A percentile compares a stretch with the other conserved stretches of the same genome.
These are phyloP conservation scores for Muschampia plurimacula DNA, from an alignment of 2,888 invertebrate species.

Conservation along the genomic window DNA sequence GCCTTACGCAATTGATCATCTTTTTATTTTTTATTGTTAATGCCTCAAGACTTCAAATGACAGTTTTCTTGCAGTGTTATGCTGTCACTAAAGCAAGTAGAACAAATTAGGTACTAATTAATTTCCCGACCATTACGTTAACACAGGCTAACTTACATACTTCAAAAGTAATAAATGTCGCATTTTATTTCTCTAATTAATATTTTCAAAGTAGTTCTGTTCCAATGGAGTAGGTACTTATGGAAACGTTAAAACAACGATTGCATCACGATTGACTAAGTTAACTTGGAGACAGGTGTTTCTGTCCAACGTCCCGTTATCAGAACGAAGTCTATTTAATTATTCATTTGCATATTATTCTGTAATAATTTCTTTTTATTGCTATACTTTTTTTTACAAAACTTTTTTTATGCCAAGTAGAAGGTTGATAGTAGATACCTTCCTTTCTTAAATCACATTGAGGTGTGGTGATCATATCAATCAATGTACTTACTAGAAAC, in stretches of 20 bases:
- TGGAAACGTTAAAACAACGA: neutral
- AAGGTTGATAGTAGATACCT: neutral
- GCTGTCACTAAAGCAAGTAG: neutral
- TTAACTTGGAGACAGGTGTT: constrained; percentile 33
- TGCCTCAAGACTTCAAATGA: too few species aligned
- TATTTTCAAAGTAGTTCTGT: neutral
- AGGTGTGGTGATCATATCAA: neutral
- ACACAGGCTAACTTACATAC: neutral
- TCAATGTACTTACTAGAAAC: too few species aligned
- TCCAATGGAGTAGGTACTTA: constrained; percentile 3
- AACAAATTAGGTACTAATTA: neutral
- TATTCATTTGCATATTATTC: constrained; percentile 24
- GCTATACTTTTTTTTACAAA: neutral
- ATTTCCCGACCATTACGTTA: neutral
- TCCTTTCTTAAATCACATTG: neutral
- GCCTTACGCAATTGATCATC: too few species aligned
- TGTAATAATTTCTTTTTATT: constrained; percentile 18
- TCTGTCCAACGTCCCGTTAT: constrained; percentile 27
- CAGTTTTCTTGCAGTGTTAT: too few species aligned
- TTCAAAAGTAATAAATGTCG: neutral
- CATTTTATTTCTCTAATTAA: constrained; percentile 2
- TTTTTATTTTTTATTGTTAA: too few species aligned
- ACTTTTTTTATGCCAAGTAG: neutral
- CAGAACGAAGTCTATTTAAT: constrained; percentile 14
- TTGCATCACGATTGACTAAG: constrained; percentile 6